phyloP scores from a whole-genome alignment of 2,113 vertebrate species.

The Chascanopsetta lugubris region DNA sequence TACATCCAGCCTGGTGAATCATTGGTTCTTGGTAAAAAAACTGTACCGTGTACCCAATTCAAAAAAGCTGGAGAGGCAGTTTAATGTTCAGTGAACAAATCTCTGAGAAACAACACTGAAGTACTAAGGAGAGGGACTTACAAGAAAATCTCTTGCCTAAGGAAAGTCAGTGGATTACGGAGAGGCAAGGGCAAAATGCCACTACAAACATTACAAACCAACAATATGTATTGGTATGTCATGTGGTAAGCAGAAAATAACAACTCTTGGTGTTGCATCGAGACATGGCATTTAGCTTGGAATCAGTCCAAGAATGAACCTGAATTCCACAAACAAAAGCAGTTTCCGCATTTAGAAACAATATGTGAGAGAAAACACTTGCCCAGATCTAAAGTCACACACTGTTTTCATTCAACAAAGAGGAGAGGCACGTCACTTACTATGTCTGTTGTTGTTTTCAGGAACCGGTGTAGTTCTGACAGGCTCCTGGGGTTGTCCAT shows the following conservation, averaged over 20 bases:
- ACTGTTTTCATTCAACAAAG: conserved; percentile 12
- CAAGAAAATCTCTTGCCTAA: conserved; percentile 1
- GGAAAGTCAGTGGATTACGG: not conserved
- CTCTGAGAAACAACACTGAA: not conserved
- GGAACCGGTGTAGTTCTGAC: conserved; percentile 71
- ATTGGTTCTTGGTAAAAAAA: conserved; percentile 46
- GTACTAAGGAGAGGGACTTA: not conserved
- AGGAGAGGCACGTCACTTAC: conserved; percentile 77
- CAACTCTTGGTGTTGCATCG: conserved; percentile 8
- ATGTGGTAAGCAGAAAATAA: conserved; percentile 6
- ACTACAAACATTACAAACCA: conserved; percentile 1
- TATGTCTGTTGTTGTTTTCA: conserved; percentile 84
- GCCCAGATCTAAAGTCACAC: conserved; percentile 13
- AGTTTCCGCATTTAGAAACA: conserved; percentile 8
- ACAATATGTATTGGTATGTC: not conserved
- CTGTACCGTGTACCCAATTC: conserved; percentile 41
- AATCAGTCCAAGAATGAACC: conserved; percentile 12
- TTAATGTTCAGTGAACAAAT: conserved; percentile 24
- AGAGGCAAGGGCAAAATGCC: not conserved
- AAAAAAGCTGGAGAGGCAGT: conserved; percentile 26
- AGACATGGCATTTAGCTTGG: conserved; percentile 16
- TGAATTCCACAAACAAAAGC: conserved; percentile 25
- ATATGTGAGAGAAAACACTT: not conserved
- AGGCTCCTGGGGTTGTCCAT: conserved; percentile 80
- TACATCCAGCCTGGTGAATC: conserved; percentile 43